phyloP scores from a whole-genome alignment of 2,797 vertebrate genomes.

The Gambusia yucatana region DNA sequence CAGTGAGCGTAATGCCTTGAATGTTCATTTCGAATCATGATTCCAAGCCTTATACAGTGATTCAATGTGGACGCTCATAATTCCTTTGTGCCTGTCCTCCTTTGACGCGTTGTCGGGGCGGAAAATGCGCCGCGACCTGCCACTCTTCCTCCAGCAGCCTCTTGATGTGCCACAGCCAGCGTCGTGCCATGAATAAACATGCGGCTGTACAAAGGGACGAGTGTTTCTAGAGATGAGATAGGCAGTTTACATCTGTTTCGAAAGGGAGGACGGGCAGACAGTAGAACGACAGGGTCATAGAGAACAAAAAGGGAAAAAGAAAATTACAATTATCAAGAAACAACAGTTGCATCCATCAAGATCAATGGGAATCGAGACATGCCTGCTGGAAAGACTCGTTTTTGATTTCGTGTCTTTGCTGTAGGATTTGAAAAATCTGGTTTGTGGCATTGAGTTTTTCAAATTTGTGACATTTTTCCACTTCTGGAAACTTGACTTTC shows the following conservation, averaged over 20 bases:
- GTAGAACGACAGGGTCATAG: slow-evolving; percentile 53
- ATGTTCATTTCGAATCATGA: slow-evolving; percentile 58
- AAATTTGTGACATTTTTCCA: slow-evolving; percentile 46
- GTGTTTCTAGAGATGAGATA: slow-evolving; percentile 64
- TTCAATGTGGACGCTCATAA: slow-evolving; percentile 59
- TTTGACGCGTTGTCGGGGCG: slow-evolving; percentile 70
- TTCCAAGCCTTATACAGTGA: slow-evolving; percentile 39
- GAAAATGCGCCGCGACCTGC: slow-evolving; percentile 60
- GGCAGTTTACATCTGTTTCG: slow-evolving; percentile 72
- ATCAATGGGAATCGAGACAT: slow-evolving; percentile 13
- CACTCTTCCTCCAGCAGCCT: slow-evolving; percentile 66
- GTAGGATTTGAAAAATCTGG: slow-evolving; percentile 50
- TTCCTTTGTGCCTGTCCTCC: slow-evolving; percentile 61
- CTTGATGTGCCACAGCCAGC: slow-evolving; percentile 70
- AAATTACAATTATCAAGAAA: background rate
- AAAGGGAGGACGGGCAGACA: slow-evolving; percentile 45
- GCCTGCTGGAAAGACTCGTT: slow-evolving; percentile 9
- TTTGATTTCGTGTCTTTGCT: slow-evolving; percentile 42
- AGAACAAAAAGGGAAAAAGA: slow-evolving; percentile 10
- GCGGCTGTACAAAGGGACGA: slow-evolving; percentile 62
- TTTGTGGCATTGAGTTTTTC: slow-evolving; percentile 35
- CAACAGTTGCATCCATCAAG: slow-evolving; percentile 23
- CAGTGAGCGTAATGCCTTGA: slow-evolving; percentile 47
- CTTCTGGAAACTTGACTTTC: slow-evolving; percentile 22
- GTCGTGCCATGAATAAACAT: slow-evolving; percentile 75